Base-by-base conservation (phyloP, 2,888 invertebrate species). In the Caenorhabditis sulstoni region DNA sequence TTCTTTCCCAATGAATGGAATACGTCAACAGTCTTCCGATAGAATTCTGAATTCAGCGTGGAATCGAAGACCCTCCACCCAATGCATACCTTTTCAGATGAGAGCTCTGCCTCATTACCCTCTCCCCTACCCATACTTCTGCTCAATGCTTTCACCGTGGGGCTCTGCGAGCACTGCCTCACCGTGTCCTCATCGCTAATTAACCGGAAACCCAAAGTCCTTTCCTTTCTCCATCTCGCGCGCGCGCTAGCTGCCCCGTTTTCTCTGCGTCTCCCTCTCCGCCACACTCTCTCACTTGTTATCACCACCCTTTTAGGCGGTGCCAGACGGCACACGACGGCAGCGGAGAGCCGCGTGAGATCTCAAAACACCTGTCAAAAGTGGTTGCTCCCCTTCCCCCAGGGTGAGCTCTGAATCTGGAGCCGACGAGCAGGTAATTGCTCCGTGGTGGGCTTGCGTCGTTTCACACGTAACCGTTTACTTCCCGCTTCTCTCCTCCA, bases 311-410 rank as follows among this genome's bases (percentile, higher is more conserved):
- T 41, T n/a, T 35, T 16, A 45, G 23, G 61, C 18, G 18, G 16
- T 35, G 41, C n/a, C 45, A 65, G 47, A 29, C 44, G 41, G 41
- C 41, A 11, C n/a, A n/a, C n/a, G n/a, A n/a, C 41, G 41, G 29
- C 29, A 29, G 29, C n/a, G n/a, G 29, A 3, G 29, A 29, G 29
- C 29, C 29, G n/a, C 29, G 3, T 7, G 29, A 29, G 29, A 29
- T 29, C 44, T 61, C 71, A 71, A 71, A 71, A 64, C 71, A 71
- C 71, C 71, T 71, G 71, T 64, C 64, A 64, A 16, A 29, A 7
- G 29, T 7, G 41, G n/a, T n/a, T n/a, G n/a, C n/a, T n/a, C n/a
- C n/a, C n/a, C n/a, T n/a, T n/a, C n/a, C n/a, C n/a, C n/a, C n/a
- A 11, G 41, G 41, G 3, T 41, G 41, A 41, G 41, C 3, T 4